Evolutionary conservation across 1,140 invertebrate species (phyloP).

Genomic region (Mycetomoellerius zeteki): DNA sequence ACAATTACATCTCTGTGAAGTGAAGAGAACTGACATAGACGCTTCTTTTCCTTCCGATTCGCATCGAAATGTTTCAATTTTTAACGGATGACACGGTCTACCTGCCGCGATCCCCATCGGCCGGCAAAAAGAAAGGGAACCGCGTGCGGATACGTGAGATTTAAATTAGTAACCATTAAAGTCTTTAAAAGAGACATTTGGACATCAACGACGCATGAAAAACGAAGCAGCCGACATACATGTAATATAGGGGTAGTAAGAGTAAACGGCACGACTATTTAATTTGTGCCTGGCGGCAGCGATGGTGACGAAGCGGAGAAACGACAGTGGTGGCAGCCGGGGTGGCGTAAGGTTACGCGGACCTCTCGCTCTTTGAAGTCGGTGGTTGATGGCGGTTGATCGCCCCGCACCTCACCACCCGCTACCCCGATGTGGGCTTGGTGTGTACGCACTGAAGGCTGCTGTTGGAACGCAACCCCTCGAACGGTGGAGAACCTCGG

Average conservation of each 20-base stretch:
- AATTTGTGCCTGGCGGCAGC: slow-evolving; percentile 75
- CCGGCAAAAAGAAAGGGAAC: not conserved
- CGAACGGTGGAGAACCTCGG: not conserved
- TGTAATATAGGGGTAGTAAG: not conserved
- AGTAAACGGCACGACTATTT: slow-evolving; percentile 77
- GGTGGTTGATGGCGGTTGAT: slow-evolving; percentile 72
- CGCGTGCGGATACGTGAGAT: not conserved
- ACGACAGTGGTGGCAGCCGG: not conserved
- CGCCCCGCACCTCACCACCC: slow-evolving; percentile 51
- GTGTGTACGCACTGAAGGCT: slow-evolving; percentile 60
- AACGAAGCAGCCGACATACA: not conserved
- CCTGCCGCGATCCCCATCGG: not conserved
- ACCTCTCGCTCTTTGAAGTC: slow-evolving; percentile 77
- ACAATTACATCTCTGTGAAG: not conserved
- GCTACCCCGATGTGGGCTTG: slow-evolving; percentile 31
- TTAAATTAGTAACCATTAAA: slow-evolving; percentile 52
- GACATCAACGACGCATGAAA: slow-evolving; percentile 42
- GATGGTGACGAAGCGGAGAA: slow-evolving; percentile 23
- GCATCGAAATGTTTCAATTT: slow-evolving; percentile 12
- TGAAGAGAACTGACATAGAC: not conserved
- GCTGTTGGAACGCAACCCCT: slow-evolving; percentile 40
- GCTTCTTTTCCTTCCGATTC: slow-evolving; percentile 2
- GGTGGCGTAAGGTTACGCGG: slow-evolving; percentile 68
- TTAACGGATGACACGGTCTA: slow-evolving; percentile 8
- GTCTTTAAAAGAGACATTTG: slow-evolving; percentile 42